Conservation (phyloP, 2,113 vertebrate species). For the Rhadina sibilatrix region DNA sequence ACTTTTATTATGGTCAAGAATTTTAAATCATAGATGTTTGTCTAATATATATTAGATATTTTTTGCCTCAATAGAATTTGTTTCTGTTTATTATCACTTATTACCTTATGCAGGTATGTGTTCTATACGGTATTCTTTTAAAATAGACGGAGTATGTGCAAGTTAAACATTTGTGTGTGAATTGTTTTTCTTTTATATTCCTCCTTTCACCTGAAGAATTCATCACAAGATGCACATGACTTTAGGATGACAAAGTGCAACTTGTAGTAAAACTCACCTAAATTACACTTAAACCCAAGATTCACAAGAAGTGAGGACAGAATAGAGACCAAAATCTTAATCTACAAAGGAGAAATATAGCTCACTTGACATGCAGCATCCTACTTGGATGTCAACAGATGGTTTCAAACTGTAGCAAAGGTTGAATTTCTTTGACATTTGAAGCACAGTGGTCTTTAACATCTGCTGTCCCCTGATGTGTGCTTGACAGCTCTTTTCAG, state of each 20-base stretch:
- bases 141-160: background rate
- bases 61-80: rapidly evolving
- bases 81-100: background rate
- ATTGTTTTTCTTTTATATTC: background rate
- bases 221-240: background rate
- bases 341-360: background rate
- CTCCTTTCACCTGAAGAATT: background rate
- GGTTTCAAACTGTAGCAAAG: constrained; percentile 42
- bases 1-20: background rate
- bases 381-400: constrained; percentile 38
- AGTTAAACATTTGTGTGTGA: background rate
- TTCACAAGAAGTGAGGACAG: background rate
- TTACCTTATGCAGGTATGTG: background rate
- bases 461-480: constrained; percentile 43
- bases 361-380: constrained; percentile 33
- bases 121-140: background rate
- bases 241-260: background rate
- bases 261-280: background rate
- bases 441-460: constrained; percentile 52
- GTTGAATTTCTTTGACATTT: constrained; percentile 58
- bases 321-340: background rate
- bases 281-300: background rate
- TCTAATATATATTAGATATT: rapidly evolving
- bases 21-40: background rate
- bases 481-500: constrained; percentile 55